Evolutionary conservation across 1,140 invertebrate species (phyloP).

Genomic region (Lepidotrigona ventralis): DNA sequence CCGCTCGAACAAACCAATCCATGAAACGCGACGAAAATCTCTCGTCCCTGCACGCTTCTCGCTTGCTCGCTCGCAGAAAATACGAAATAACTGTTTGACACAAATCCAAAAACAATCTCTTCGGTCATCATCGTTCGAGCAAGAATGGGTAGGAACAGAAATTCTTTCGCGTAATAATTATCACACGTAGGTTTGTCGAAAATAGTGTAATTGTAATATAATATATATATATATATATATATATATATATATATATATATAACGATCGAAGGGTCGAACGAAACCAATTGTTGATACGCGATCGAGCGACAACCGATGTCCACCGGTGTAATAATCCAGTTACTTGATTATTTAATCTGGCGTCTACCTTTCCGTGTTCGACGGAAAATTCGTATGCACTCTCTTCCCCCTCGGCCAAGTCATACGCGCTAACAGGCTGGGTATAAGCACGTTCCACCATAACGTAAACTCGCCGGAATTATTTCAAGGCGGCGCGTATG

Average conservation of each 20-base stretch:
- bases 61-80: constrained; percentile 19
- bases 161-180: background rate
- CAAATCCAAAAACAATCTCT: background rate
- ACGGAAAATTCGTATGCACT: constrained; percentile 49
- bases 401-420: constrained; percentile 14
- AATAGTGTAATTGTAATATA: background rate
- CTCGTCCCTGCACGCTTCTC: constrained; percentile 17
- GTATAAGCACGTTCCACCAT: constrained; percentile 37
- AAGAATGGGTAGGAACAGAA: background rate
- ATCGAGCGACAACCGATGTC: no score
- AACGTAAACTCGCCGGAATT: constrained; percentile 50
- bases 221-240: no score
- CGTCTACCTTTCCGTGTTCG: background rate
- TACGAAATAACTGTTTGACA: constrained; percentile 16
- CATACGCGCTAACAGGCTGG: constrained; percentile 50
- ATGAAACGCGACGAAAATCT: constrained; percentile 51
- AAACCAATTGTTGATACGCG: background rate
- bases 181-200: background rate
- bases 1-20: constrained; percentile 69
- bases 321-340: background rate
- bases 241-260: no score
- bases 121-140: background rate
- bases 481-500: constrained; percentile 42
- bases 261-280: background rate
- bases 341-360: constrained; percentile 33